A percentile compares a stretch with the other conserved stretches of the same genome.
phyloP scores from a whole-genome alignment of 1,140 invertebrate genomes.

The Thrips palmi region DNA sequence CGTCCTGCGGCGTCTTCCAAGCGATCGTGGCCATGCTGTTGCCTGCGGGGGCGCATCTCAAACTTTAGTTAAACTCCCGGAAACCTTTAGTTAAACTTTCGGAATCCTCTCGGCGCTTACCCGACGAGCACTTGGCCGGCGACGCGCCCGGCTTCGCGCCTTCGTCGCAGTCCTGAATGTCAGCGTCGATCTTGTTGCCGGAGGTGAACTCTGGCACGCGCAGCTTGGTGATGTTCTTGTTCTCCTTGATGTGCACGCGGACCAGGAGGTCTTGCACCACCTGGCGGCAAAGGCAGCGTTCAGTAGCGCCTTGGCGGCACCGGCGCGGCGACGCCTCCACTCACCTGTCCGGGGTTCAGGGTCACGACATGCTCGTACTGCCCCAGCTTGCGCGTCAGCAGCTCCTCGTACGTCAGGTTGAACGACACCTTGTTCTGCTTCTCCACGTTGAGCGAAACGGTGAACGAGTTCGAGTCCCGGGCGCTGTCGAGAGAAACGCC shows the following conservation, averaged over 20 bases:
- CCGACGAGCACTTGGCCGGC: background rate
- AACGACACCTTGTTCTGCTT: conserved; percentile 33
- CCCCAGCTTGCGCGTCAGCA: conserved; percentile 32
- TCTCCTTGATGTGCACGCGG: conserved; percentile 35
- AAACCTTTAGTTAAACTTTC: background rate
- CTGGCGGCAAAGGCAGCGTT: conserved; percentile 15
- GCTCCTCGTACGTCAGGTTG: conserved; percentile 43
- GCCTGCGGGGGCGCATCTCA: no score
- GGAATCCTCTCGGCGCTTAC: background rate
- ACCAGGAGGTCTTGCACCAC: conserved; percentile 34
- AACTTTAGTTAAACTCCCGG: no score
- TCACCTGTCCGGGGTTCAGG: conserved; percentile 32
- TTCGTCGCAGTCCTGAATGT: no score
- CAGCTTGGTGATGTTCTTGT: conserved; percentile 30
- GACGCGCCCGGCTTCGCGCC: background rate
- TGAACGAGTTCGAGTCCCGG: conserved; percentile 42
- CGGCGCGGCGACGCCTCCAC: background rate
- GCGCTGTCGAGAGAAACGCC: conserved; percentile 26
- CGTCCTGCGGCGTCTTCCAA: conserved; percentile 9
- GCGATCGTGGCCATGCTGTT: conserved; percentile 9
- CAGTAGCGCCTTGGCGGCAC: background rate
- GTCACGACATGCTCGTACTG: conserved; percentile 40
- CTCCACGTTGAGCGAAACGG: conserved; percentile 39
- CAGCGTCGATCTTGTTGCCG: conserved; percentile 33
- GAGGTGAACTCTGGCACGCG: conserved; percentile 35